These are phyloP conservation scores for Urosaurus nigricauda DNA, from an alignment of 2,797 vertebrate species.

Conservation along the genomic window DNA sequence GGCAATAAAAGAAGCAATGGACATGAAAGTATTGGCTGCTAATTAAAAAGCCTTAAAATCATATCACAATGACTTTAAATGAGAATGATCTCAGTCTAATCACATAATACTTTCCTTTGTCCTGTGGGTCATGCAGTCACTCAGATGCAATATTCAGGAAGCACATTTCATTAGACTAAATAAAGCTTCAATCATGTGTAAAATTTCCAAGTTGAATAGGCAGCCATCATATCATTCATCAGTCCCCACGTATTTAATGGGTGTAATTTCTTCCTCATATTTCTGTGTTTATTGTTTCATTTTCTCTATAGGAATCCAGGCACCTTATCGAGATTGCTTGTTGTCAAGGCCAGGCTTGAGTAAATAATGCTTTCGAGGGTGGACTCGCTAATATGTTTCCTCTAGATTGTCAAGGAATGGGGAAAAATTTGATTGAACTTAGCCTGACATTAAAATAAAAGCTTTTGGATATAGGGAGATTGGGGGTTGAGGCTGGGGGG, in stretches of 20 bases:
- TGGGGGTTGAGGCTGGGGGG: not conserved
- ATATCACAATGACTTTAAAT: conserved; percentile 86
- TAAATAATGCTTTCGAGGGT: conserved; percentile 78
- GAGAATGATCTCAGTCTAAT: conserved; percentile 88
- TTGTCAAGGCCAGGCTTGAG: conserved; percentile 72
- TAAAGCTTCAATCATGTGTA: conserved; percentile 96
- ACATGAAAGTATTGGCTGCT: conserved; percentile 70
- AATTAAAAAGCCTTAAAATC: conserved; percentile 79
- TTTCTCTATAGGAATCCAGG: conserved; percentile 81
- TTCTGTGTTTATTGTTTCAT: conserved; percentile 88
- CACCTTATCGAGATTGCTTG: conserved; percentile 81
- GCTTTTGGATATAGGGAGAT: conserved; percentile 24
- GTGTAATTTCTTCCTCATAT: conserved; percentile 91
- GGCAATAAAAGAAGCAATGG: conserved; percentile 60
- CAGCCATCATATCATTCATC: conserved; percentile 92
- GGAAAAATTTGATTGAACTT: conserved; percentile 64
- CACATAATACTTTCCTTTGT: conserved; percentile 95
- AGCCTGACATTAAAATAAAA: conserved; percentile 66
- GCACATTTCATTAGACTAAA: conserved; percentile 94
- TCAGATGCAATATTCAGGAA: conserved; percentile 93
- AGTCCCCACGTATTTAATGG: conserved; percentile 85
- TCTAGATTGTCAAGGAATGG: conserved; percentile 77
- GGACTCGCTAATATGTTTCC: conserved; percentile 81
- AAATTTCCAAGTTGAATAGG: conserved; percentile 93
- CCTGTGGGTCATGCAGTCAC: conserved; percentile 85